Evolutionary conservation across 2,888 invertebrate species (phyloP), one percentile per base, ranked within the genome.

Genomic region (Drepanosiphum platanoidis): DNA sequence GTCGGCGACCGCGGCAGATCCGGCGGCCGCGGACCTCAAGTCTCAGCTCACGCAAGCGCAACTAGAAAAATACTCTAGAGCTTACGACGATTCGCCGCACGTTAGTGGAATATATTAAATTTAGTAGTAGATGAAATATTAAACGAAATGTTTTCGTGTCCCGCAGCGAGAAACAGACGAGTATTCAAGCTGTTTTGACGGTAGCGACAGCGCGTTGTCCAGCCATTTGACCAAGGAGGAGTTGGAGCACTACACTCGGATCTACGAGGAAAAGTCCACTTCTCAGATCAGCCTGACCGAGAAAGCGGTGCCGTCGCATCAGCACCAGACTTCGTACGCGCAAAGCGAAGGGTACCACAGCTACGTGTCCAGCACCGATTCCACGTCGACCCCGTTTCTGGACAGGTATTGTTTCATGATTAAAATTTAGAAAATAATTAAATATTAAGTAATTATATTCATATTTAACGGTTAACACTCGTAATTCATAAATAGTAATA

Each of bases 291-390:
- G 87, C 86, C 34, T 86, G 87, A 66, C 87, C 87, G 42, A 77
- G 15, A 81, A 82, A 74, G 83, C 86, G 32, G 87, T 71, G 58
- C 87, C 88, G 11, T 90, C 90, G 39, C 94, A 94, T 89, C 93
- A 93, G 88, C 94, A 93, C 88, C 94, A 94, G 89, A 92, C 93
- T 66, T 94, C 94, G 81, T 94, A 95, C 90, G 94, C 94, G 79
- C 94, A 94, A 88, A 94, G 94, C 81, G 94, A 95, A 90, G 94
- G 94, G 80, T 95, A 94, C 90, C 94, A 94, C 89, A 94, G 94
- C 89, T 95, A 95, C 89, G 94, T 95, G 39, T 94, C 94, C 86
- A 94, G 94, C 88, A 93, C 94, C 64, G 94, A 94, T 89, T 94
- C 94, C 13, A 94, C 93, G 80, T 93, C 93, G 71, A 94, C 95